Evolutionary conservation across 2,113 vertebrate species (phyloP), one percentile per base, ranked within the genome.

Genomic region (Cygnus atratus): DNA sequence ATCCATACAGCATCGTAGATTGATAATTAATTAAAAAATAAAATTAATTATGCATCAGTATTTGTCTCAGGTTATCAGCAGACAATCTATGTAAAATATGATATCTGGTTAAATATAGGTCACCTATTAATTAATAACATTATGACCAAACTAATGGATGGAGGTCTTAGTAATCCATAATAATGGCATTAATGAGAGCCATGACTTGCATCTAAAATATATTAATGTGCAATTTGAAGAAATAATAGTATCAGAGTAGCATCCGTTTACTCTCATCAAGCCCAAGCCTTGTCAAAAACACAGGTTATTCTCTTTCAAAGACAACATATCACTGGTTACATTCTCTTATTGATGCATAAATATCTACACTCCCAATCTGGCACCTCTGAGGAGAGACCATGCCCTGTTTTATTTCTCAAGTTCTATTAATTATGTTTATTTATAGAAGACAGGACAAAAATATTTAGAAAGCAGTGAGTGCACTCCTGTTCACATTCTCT

Each of bases 1-100:
- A 97, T 88, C 92, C 94, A 96, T 92, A 93, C 77, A 90, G 90
- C 72, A 96, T 82, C 71, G 88, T 79, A 91, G 76, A 96, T 84
- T 96, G 92, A 97, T 81, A 90, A 96, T 95, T 98, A 97, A 96
- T 97, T 98, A 80, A 91, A 77, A 95, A 97, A 91, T 86, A 96
- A 94, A 96, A 91, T 89, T 96, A 97, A 97, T 96, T 97, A 96
- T 87, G 35, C 96, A 96, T 86, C 89, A 74, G 74, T 92, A 94
- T 97, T 98, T 97, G 83, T 97, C 94, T 97, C 39, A 22, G 65
- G 85, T 97, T 95, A 91, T 79, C 96, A 86, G 71, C 79, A 97
- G 92, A 96, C 66, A 95, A 96, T 89, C 96, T 94, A 94, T 90
- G 91, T 95, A 97, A 98, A 98, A 97, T 87, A 96, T 55, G 59